Percentiles rank a stretch among this genome's conserved stretches.
Conservation (phyloP, 2,888 invertebrate genomes). For the Pheosia tremula region DNA sequence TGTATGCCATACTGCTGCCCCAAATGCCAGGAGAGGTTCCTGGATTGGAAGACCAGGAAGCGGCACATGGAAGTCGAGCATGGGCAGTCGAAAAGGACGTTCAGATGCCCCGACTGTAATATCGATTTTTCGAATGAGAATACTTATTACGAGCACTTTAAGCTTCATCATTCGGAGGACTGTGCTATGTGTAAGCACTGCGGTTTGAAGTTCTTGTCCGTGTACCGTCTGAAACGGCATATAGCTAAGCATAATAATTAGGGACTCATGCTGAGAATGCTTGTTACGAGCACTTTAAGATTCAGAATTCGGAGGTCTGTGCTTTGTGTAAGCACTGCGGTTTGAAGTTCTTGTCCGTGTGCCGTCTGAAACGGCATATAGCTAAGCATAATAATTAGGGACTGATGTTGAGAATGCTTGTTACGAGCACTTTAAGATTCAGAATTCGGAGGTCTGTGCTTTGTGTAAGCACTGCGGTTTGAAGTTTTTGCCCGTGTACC, state of each 20-base stretch:
- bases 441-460: conserved; percentile 69
- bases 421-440: conserved; percentile 70
- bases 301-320: conserved; percentile 70
- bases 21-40: conserved; percentile 68
- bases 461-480: conserved; percentile 72
- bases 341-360: conserved; percentile 65
- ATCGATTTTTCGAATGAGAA: conserved; percentile 62
- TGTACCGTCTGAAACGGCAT: conserved; percentile 66
- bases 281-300: conserved; percentile 70
- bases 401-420: conserved; percentile 52
- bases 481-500: conserved; percentile 66
- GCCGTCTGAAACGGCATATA: conserved; percentile 67
- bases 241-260: conserved; percentile 60
- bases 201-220: conserved; percentile 68
- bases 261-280: conserved; percentile 43
- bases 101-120: conserved; percentile 66
- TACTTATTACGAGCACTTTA: conserved; percentile 71
- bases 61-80: conserved; percentile 70
- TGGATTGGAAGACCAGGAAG: conserved; percentile 63
- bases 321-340: conserved; percentile 72
- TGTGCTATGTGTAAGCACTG: conserved; percentile 71
- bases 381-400: conserved; percentile 55
- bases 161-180: conserved; percentile 68
- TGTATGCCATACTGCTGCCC: conserved; percentile 75
- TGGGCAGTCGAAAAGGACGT: conserved; percentile 58